Evolutionary conservation across 2,888 invertebrate genomes (phyloP), one percentile per base, ranked within the genome.

Genomic region (Herminia tarsipennalis): DNA sequence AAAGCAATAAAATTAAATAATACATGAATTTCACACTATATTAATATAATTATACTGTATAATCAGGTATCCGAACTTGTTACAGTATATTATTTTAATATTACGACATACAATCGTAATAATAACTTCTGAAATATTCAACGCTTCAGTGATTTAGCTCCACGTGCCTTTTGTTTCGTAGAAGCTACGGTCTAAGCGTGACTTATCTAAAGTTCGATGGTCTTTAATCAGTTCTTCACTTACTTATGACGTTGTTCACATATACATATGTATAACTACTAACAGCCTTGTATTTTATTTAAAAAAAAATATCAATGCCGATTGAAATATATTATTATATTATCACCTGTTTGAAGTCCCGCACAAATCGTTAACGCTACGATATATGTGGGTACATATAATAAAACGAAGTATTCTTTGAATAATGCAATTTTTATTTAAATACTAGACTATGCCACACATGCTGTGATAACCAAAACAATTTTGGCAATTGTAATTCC

Each of bases 221-320:
- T 64, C 55, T 64, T 32, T 55, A 61, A 63, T 64, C 64, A 55
- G 49, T 49, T 43, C 30, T 47, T 38, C 44, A 49, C 42, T 37
- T 46, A 22, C 34, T 27, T 36, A 34, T 34, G 37, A 47, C 24
- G 34, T 38, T 35, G 39, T 35, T 3, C 17, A 27, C 9, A 5
- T 14, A 35, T 39, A 34, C 40, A 33, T 17, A 14, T 18, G 13
- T 30, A 21, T 20, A 22, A 8, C 12, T 39, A 18, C 29, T n/a
- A 14, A 13, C 17, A 4, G 1, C 18, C n/a, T 28, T 28, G 25
- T 16, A 36, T 27, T 36, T 8, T n/a, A n/a, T n/a, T n/a, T n/a
- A n/a, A n/a, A n/a, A 18, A 8, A 27, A 27, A 9, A 18, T n/a
- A 18, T 36, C 36, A 17, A 36, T 17, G 27, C 5, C 25, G 8